phyloP scores from a whole-genome alignment of 2,797 vertebrate species.

The Coranthus polyacanthus region DNA sequence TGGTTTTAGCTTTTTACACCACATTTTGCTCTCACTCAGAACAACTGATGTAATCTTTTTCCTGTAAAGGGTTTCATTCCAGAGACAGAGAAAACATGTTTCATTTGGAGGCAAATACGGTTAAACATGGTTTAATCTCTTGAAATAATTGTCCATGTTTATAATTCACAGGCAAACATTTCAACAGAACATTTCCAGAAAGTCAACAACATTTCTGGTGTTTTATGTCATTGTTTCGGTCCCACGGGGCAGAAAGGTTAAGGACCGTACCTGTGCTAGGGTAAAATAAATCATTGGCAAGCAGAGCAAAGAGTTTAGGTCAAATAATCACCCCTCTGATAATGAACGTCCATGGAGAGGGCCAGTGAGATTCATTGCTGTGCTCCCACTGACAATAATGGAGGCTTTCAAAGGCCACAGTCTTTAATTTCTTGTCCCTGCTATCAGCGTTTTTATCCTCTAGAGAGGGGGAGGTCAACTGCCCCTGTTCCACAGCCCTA shows the following conservation, averaged over 20 bases:
- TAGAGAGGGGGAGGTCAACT: constrained; percentile 76
- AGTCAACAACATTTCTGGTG: constrained; percentile 11
- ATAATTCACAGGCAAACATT: constrained; percentile 24
- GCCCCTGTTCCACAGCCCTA: constrained; percentile 68
- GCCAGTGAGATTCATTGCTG: constrained; percentile 76
- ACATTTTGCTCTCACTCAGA: constrained; percentile 72
- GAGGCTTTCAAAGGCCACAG: constrained; percentile 82
- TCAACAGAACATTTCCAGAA: too few relatives aligned
- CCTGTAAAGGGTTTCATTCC: constrained; percentile 58
- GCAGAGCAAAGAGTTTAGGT: constrained; percentile 75
- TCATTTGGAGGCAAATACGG: constrained; percentile 34
- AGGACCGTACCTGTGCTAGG: constrained; percentile 58
- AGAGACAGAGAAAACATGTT: constrained; percentile 46
- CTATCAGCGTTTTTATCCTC: constrained; percentile 82
- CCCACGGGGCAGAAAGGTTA: constrained; percentile 57
- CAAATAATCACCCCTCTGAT: constrained; percentile 82
- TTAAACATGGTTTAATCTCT: constrained; percentile 33
- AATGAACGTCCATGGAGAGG: constrained; percentile 75
- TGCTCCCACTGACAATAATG: constrained; percentile 80
- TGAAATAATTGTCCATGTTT: constrained; percentile 30
- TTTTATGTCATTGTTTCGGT: constrained; percentile 50
- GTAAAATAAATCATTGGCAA: constrained; percentile 77
- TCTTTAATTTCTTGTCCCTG: constrained; percentile 83
- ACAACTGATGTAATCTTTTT: constrained; percentile 73
- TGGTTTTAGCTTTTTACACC: constrained; percentile 75